Conservation (phyloP, 2,888 invertebrate species). For the Stenoptilia bipunctidactyla region DNA sequence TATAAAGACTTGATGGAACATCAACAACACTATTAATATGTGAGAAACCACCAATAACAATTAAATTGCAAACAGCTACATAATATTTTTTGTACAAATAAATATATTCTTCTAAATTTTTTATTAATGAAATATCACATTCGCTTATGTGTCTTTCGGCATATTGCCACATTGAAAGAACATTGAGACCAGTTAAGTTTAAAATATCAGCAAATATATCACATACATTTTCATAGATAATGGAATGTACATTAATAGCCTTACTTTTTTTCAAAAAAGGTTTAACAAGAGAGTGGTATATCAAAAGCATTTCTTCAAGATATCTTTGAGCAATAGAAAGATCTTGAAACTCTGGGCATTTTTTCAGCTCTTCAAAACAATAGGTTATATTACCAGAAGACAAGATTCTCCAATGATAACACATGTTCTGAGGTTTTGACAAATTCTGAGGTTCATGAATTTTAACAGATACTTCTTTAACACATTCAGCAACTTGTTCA, state of each 20-base stretch:
- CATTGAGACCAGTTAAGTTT: slow-evolving; percentile 76
- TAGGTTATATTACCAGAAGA: slow-evolving; percentile 60
- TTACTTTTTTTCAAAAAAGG: slow-evolving; percentile 76
- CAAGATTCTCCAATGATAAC: slow-evolving; percentile 60
- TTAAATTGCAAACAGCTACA: slow-evolving; percentile 78
- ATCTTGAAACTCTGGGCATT: slow-evolving; percentile 59
- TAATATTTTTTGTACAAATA: slow-evolving; percentile 79
- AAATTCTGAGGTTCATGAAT: slow-evolving; percentile 33
- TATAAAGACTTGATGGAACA: slow-evolving; percentile 66
- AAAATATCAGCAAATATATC: slow-evolving; percentile 77
- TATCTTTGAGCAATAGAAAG: slow-evolving; percentile 77
- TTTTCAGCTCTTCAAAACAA: slow-evolving; percentile 44
- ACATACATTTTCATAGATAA: slow-evolving; percentile 75
- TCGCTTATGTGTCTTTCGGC: slow-evolving; percentile 75
- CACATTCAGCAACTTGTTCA: slow-evolving; percentile 25
- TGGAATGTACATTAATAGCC: slow-evolving; percentile 63
- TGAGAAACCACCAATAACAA: slow-evolving; percentile 78
- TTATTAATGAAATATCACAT: slow-evolving; percentile 77
- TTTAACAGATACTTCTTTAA: slow-evolving; percentile 27
- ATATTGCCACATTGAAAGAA: slow-evolving; percentile 78
- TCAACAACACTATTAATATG: slow-evolving; percentile 76
- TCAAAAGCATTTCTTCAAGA: slow-evolving; percentile 76
- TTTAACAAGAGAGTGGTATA: slow-evolving; percentile 74
- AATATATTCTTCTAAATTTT: slow-evolving; percentile 79
- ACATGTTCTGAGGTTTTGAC: slow-evolving; percentile 48